Evolutionary conservation across 2,888 invertebrate genomes (phyloP), one percentile per base, ranked within the genome.

Genomic region (Macrosoma leucophasiata): DNA sequence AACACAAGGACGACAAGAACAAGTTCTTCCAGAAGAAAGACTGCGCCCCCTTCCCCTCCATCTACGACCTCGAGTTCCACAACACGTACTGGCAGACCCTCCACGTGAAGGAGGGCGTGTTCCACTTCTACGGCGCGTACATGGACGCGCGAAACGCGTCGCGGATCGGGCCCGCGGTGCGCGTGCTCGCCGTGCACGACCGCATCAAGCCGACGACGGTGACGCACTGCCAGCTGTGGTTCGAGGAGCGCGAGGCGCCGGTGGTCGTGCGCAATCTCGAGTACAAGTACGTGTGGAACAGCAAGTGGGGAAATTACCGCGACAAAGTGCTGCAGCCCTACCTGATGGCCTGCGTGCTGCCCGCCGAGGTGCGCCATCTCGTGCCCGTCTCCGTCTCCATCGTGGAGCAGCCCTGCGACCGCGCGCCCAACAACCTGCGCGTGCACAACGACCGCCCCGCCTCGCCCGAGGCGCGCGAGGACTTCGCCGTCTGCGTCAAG

Each of bases 231-330:
- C 96, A 94, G 70, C 88, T 96, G 51, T 96, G 95, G 96, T 96
- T 92, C 77, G 93, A 94, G 52, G 91, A 91, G 18, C 90, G 91
- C 52, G 90, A 89, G 48, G 93, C 92, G 54, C 94, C 95, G 0
- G 91, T 91, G 14, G 88, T 94, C 13, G 90, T 93, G 9, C 91
- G 92, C 62, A 91, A 90, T 11, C 89, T 94, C 51, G 95, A 95
- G 73, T 96, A 96, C 81, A 95, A 95, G 68, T 96, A 96, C 70
- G 93, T 96, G 52, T 96, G 96, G 96, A 93, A 94, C 70, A 90
- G 91, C 55, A 95, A 95, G 72, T 96, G 96, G 96, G 96, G 96
- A 38, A 96, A 96, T 76, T 95, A 95, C 77, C 92, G 93, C 63
- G 93, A 95, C 71, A 92, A 92, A 31, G 92, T 95, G 45, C 93